These are phyloP conservation scores for Crotalus adamanteus DNA, from an alignment of 2,797 vertebrate genomes.

Conservation along the genomic window DNA sequence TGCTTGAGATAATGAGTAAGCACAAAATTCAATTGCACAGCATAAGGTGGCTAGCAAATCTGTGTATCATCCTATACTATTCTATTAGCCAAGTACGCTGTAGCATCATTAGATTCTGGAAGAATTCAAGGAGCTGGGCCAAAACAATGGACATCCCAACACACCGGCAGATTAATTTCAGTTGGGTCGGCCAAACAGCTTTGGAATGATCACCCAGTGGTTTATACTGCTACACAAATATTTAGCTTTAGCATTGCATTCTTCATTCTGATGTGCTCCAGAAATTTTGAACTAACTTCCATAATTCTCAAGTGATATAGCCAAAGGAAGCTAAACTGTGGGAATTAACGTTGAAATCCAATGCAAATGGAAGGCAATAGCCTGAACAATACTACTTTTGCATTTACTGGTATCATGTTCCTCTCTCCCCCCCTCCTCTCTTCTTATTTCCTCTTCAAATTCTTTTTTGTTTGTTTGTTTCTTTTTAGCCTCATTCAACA, in stretches of 20 bases:
- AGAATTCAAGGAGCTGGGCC: background rate
- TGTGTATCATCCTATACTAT: conserved; percentile 41
- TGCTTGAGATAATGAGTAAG: conserved; percentile 68
- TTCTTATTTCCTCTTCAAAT: background rate
- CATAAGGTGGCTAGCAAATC: conserved; percentile 52
- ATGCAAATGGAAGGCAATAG: background rate
- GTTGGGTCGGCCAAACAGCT: background rate
- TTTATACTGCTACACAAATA: background rate
- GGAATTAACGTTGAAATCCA: background rate
- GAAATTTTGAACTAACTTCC: background rate
- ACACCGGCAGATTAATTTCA: background rate
- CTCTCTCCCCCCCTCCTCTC: background rate
- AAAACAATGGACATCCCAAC: background rate
- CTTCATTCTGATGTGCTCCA: background rate
- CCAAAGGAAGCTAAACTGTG: background rate
- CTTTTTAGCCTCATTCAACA: background rate
- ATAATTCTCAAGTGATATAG: background rate
- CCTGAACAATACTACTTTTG: background rate
- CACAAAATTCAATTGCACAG: conserved; percentile 68
- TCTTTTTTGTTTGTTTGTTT: background rate
- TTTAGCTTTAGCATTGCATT: background rate
- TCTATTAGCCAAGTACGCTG: conserved; percentile 42
- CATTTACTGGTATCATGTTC: background rate
- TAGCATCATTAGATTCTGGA: conserved; percentile 27
- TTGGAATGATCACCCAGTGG: background rate